Evolutionary conservation across 2,888 invertebrate species (phyloP), one percentile per base, ranked within the genome.

Genomic region (Chaitophorus viminalis): DNA sequence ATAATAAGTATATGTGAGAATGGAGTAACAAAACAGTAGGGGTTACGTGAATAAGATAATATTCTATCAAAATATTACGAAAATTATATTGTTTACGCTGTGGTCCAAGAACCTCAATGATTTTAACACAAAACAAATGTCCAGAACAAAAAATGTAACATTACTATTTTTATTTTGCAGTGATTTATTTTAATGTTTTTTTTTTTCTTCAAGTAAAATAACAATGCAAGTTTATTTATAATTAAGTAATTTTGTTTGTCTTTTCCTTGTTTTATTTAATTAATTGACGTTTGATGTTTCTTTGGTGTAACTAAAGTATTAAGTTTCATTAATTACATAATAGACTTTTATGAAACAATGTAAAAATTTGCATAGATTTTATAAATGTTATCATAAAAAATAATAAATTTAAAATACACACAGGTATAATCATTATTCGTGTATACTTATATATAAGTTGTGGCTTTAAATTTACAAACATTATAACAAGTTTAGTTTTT

Each of bases 261-360:
- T 74, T 74, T 74, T 39, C 11, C 36, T 39, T 79, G 17, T 65
- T 46, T 4, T 5, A 68, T 70, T 70, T 82, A 52, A 82, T 72
- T 82, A 70, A 72, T 82, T 70, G 33, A 70, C 70, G 52, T 70
- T 70, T 82, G 70, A 82, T 70, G 70, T 82, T 82, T 33, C 46
- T 31, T 82, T 70, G 68, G 46, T 9, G 29, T 21, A 46, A 82
- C 31, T 39, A 36, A 68, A 46, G 46, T 36, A 39, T 21, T 17
- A 31, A 68, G 39, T 81, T 81, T 18, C 9, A 39, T 68, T 81
- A 79, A 79, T 79, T 65, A 79, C 33, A 29, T 21, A 29, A 31
- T 68, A 39, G 11, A 81, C 9, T 39, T 79, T 65, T 65, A 79
- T 39, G 11, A 54, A 14, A 68, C 11, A 21, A 81, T 39, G 81